Conservation (phyloP, 2,888 invertebrate species). For the Drosophila niveifrons region DNA sequence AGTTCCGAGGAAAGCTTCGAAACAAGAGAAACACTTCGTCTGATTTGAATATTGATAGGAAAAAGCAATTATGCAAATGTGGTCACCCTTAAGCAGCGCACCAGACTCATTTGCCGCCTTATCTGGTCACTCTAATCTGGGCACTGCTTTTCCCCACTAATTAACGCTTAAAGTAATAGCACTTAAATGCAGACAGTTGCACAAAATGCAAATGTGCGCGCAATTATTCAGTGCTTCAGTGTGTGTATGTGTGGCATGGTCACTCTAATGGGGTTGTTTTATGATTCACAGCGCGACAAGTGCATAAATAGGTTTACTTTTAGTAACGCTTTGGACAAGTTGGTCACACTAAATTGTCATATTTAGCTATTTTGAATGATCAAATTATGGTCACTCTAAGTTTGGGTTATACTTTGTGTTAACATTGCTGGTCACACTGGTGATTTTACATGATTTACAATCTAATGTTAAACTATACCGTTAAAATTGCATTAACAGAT, state of each 20-base stretch:
- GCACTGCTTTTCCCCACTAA: not conserved
- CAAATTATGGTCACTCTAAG: too few relatives aligned
- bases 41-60: constrained; percentile 42
- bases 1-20: constrained; percentile 24
- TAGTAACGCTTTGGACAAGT: too few relatives aligned
- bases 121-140: constrained; percentile 10
- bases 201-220: not conserved
- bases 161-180: too few relatives aligned
- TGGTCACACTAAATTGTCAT: too few relatives aligned
- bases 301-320: too few relatives aligned
- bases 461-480: too few relatives aligned
- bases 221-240: not conserved
- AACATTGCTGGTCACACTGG: too few relatives aligned
- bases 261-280: not conserved
- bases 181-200: not conserved
- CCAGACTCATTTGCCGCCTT: not conserved
- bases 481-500: too few relatives aligned
- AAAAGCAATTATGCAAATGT: constrained; percentile 53
- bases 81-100: constrained; percentile 29
- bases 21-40: constrained; percentile 5
- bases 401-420: too few relatives aligned
- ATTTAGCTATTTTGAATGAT: too few relatives aligned
- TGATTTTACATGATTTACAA: too few relatives aligned
- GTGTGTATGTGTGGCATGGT: not conserved
- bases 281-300: not conserved